Conservation (phyloP, 1,140 invertebrate genomes). For the Drosophila tropicalis region DNA sequence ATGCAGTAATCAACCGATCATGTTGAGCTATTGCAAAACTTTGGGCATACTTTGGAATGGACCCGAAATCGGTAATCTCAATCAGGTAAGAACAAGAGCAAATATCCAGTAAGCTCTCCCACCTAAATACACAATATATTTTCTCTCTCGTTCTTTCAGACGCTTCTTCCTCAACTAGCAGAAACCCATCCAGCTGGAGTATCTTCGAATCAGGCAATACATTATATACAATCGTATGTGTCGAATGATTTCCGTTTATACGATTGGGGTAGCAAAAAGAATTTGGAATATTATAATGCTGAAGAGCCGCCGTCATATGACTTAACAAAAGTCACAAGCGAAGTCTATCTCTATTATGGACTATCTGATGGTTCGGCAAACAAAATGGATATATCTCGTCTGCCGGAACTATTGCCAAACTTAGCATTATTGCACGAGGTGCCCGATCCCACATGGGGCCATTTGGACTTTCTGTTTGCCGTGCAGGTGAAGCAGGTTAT, state of each 20-base stretch:
- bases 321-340: slow-evolving; percentile 85
- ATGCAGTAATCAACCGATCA: slow-evolving; percentile 59
- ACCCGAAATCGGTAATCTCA: slow-evolving; percentile 53
- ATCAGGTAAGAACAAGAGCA: slow-evolving; percentile 39
- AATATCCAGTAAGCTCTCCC: too few relatives aligned
- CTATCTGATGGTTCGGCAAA: slow-evolving; percentile 86
- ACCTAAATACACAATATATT: too few relatives aligned
- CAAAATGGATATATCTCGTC: slow-evolving; percentile 82
- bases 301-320: slow-evolving; percentile 84
- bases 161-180: slow-evolving; percentile 60
- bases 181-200: slow-evolving; percentile 83
- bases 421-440: slow-evolving; percentile 81
- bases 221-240: slow-evolving; percentile 83
- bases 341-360: slow-evolving; percentile 87
- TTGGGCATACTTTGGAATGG: slow-evolving; percentile 67
- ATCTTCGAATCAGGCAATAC: slow-evolving; percentile 84
- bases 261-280: slow-evolving; percentile 83
- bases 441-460: slow-evolving; percentile 83
- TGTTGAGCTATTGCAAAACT: slow-evolving; percentile 58
- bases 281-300: slow-evolving; percentile 83
- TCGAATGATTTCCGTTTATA: slow-evolving; percentile 80
- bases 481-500: slow-evolving; percentile 83
- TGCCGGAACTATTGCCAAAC: slow-evolving; percentile 83
- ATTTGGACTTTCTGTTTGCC: slow-evolving; percentile 85
- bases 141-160: too few relatives aligned